Evolutionary conservation across 1,140 invertebrate species (phyloP).

Genomic region (Drosophila novamexicana): DNA sequence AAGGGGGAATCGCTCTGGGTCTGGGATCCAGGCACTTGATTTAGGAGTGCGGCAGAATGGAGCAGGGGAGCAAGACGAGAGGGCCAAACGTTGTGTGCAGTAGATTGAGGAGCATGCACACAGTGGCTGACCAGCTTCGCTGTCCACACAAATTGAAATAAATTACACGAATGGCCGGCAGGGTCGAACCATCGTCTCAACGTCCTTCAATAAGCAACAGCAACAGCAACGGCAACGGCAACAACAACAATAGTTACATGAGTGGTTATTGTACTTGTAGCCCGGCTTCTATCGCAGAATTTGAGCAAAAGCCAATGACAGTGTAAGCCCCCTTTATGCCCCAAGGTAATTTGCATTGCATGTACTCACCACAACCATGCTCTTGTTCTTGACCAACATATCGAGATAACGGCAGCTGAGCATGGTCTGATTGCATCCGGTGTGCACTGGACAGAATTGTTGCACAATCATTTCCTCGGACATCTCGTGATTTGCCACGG

Average conservation of each 20-base stretch:
- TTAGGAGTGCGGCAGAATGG: constrained; percentile 52
- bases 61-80: not conserved
- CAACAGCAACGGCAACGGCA: constrained; percentile 18
- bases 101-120: constrained; percentile 72
- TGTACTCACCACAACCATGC: constrained; percentile 86
- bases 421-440: constrained; percentile 88
- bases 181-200: constrained; percentile 43
- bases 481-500: constrained; percentile 93
- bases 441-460: constrained; percentile 85
- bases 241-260: constrained; percentile 36
- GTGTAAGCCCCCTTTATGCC: not conserved
- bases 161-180: constrained; percentile 73
- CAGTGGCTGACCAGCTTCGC: constrained; percentile 54
- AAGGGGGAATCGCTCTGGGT: constrained; percentile 39
- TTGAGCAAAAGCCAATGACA: constrained; percentile 66
- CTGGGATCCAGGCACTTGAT: constrained; percentile 48
- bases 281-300: constrained; percentile 59
- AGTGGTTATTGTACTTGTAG: constrained; percentile 71
- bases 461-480: constrained; percentile 86
- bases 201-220: constrained; percentile 53
- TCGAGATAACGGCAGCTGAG: constrained; percentile 92
- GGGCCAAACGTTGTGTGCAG: constrained; percentile 64
- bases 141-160: constrained; percentile 82
- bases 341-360: constrained; percentile 74
- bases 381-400: constrained; percentile 87